Percentiles rank a stretch among this genome's conserved stretches.
Evolutionary conservation across 2,888 invertebrate species (phyloP).

Genomic region (Coenonympha glycerion): DNA sequence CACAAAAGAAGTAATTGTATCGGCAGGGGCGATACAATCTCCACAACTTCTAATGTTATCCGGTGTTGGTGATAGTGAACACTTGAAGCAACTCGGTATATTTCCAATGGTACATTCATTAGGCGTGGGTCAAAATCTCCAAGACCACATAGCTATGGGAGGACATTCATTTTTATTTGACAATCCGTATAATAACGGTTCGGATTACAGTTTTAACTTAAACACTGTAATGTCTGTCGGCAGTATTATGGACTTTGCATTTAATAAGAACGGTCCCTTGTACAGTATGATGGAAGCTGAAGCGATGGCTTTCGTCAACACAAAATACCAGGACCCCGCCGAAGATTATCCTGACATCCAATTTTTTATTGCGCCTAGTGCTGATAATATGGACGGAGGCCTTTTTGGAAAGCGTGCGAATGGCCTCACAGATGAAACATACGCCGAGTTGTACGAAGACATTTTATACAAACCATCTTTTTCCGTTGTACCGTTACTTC

Average conservation of each 20-base stretch:
- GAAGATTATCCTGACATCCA: constrained; percentile 88
- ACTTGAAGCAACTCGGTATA: constrained; percentile 78
- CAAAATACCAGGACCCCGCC: constrained; percentile 79
- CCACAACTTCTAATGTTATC: constrained; percentile 92
- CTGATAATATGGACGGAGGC: constrained; percentile 87
- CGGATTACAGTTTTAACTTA: constrained; percentile 80
- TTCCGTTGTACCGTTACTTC: constrained; percentile 80
- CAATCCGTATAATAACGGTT: constrained; percentile 73
- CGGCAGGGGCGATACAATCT: constrained; percentile 88
- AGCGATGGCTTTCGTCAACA: constrained; percentile 85
- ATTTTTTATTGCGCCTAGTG: constrained; percentile 82
- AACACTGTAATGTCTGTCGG: constrained; percentile 78
- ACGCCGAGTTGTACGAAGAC: constrained; percentile 81
- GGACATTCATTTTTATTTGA: constrained; percentile 84
- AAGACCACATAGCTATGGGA: constrained; percentile 88
- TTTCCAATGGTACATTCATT: constrained; percentile 77
- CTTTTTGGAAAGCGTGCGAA: constrained; percentile 81
- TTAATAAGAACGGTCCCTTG: constrained; percentile 78
- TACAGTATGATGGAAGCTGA: constrained; percentile 87
- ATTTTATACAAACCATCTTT: constrained; percentile 81
- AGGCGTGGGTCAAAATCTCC: constrained; percentile 87
- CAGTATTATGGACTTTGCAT: constrained; percentile 78
- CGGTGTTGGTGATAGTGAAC: constrained; percentile 83
- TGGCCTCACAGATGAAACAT: constrained; percentile 80
- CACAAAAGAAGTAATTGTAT: constrained; percentile 86